phyloP scores from a whole-genome alignment of 1,140 invertebrate genomes.

The Camponotus vicinus region DNA sequence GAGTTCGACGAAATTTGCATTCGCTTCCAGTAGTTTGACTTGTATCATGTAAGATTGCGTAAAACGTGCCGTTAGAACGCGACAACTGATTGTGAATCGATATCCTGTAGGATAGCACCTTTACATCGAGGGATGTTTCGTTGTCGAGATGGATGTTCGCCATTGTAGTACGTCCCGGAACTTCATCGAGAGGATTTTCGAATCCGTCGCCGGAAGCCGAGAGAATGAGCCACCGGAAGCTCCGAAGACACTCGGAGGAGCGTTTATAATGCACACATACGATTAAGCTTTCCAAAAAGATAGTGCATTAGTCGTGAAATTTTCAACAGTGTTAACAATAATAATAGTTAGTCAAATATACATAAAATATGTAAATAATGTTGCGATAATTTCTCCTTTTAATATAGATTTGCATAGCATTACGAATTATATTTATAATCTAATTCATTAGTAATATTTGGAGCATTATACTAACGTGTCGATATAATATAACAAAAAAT shows the following conservation, averaged over 20 bases:
- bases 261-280: conserved; percentile 20
- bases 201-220: neutral
- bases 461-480: too few species aligned
- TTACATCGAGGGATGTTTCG: too few species aligned
- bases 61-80: conserved; percentile 69
- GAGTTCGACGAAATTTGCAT: conserved; percentile 44
- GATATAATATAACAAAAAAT: neutral
- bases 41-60: conserved; percentile 57
- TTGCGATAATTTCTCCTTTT: neutral
- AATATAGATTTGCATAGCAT: neutral
- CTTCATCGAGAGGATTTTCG: neutral
- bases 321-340: neutral
- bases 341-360: neutral
- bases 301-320: neutral
- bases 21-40: conserved; percentile 7
- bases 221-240: neutral
- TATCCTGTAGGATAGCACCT: conserved; percentile 3
- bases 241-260: neutral
- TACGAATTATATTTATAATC: neutral
- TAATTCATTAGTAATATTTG: neutral
- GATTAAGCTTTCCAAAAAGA: neutral
- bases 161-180: neutral
- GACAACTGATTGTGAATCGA: conserved; percentile 68
- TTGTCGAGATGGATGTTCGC: neutral
- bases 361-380: neutral